Evolutionary conservation across 2,888 invertebrate genomes (phyloP), one percentile per base, ranked within the genome.

Genomic region (Anticlea derivata): DNA sequence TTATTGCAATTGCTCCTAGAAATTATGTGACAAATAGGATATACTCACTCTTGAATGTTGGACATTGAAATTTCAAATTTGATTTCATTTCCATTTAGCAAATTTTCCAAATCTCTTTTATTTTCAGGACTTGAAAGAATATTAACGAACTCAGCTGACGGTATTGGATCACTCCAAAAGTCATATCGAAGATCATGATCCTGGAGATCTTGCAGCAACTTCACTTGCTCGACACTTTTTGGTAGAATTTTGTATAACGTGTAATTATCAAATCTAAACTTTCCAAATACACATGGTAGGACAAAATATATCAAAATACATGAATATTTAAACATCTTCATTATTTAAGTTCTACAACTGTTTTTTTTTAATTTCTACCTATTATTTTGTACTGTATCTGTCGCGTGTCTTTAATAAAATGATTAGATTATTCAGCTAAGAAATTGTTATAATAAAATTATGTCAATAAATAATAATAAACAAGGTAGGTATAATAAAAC

Each of bases 191-290:
- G 65, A 71, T 70, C 86, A 50, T 66, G 60, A 58, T 72, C 55
- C 61, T 90, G 83, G 45, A 93, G 64, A 7, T 82, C 59, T 61
- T 83, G 80, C 1, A 93, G 73, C 1, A 86, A 61, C 20, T 80
- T 71, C 37, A 92, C 65, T 40, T 94, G 91, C 0, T 75, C 69
- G 0, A 67, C 58, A 43, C 75, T 86, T 30, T 74, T 68, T 0
- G 93, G 92, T 1, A 71, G 65, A 2, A 93, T 73, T 63, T 92
- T 85, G 58, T 91, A 93, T 7, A 94, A 86, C 8, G 73, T 69
- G 47, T 77, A 75, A 44, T 81, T 77, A 20, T 80, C 78, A 17
- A 65, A 81, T 20, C 75, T 61, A 24, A 73, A 55, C 45, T 75
- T 78, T 51, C 69, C 75, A 59, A 65, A 52, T 1, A 58, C 62